Percentiles rank a stretch among this genome's conserved stretches.
These are phyloP conservation scores for Oreochromis mossambicus DNA, from an alignment of 2,797 vertebrate species.

Conservation along the genomic window DNA sequence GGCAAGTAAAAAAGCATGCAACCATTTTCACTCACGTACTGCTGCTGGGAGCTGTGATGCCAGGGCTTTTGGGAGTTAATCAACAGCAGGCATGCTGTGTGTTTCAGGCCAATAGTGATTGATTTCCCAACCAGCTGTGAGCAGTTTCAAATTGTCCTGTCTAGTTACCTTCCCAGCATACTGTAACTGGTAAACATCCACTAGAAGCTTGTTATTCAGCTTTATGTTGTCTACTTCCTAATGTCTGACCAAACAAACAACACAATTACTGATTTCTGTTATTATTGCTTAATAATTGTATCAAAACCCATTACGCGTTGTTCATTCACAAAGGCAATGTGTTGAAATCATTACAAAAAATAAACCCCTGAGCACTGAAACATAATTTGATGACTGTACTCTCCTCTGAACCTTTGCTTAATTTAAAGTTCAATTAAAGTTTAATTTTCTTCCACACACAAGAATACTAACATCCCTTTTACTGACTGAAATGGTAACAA, in stretches of 20 bases:
- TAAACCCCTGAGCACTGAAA: background rate
- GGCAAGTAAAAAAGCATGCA: background rate
- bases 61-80: slow-evolving; percentile 35
- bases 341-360: background rate
- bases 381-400: background rate
- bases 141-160: slow-evolving; percentile 42
- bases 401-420: background rate
- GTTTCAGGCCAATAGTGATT: slow-evolving; percentile 45
- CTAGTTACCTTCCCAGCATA: background rate
- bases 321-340: background rate
- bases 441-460: background rate
- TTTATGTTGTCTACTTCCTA: background rate
- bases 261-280: background rate
- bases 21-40: background rate
- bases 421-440: background rate
- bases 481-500: background rate
- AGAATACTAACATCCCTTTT: background rate
- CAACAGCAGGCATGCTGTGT: slow-evolving; percentile 42
- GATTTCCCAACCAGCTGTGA: slow-evolving; percentile 47
- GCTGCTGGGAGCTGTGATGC: slow-evolving; percentile 16
- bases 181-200: background rate
- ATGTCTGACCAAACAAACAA: background rate
- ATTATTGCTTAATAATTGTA: background rate
- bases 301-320: background rate
- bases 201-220: background rate